Conservation (phyloP, 2,113 vertebrate species). For the Mobula hypostoma region DNA sequence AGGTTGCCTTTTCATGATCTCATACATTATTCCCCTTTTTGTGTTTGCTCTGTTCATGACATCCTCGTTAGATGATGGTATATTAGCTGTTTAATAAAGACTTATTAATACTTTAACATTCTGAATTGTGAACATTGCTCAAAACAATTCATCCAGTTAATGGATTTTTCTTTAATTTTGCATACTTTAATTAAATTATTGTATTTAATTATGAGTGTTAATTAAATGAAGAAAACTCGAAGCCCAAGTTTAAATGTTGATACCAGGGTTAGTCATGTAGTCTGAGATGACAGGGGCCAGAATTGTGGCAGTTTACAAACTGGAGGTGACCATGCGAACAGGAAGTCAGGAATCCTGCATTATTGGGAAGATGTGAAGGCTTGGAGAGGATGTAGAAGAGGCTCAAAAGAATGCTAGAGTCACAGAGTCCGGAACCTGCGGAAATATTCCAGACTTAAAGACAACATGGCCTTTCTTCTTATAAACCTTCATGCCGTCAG, state of each 20-base stretch:
- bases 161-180: neutral
- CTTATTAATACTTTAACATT: neutral
- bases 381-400: no score
- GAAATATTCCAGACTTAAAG: no score
- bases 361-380: neutral
- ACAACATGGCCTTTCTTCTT: no score
- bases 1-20: no score
- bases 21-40: no score
- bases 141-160: neutral
- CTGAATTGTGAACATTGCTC: neutral
- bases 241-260: neutral
- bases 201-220: neutral
- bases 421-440: no score
- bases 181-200: neutral
- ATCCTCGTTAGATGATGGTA: no score
- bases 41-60: no score
- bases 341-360: neutral
- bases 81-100: neutral
- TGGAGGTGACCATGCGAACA: neutral
- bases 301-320: neutral
- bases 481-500: no score
- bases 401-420: no score
- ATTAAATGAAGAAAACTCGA: neutral
- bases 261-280: neutral
- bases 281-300: neutral